Evolutionary conservation across 2,113 vertebrate species (phyloP), one percentile per base, ranked within the genome.

Genomic region (Notothenia rossii): DNA sequence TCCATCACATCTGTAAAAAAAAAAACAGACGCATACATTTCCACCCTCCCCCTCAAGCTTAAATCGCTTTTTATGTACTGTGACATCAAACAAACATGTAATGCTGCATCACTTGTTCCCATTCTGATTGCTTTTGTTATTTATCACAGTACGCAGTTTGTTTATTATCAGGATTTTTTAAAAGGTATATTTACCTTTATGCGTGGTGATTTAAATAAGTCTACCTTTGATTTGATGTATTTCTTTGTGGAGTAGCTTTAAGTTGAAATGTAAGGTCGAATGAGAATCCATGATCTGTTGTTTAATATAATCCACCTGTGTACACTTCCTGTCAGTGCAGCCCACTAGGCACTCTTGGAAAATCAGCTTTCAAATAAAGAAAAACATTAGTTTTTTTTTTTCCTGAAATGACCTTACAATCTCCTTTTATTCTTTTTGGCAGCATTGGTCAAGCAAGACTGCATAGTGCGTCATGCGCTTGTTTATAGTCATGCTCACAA

Each of bases 31-130:
- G 25, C 54, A 1, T 65, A n/a, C 3, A 80, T 77, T 68, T 81
- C n/a, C 49, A 72, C 14, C 18, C 18, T 81, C 51, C 29, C 15
- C 55, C 46, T 48, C 50, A 3, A 74, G 72, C 53, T 80, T 46
- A 62, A 40, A 29, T 10, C 54, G 72, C 82, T 85, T 88, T 85
- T 81, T 80, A 60, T 75, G 82, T 36, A 1, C n/a, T 3, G 9
- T 80, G 83, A 91, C 17, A 53, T 90, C 81, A 91, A 89, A 61
- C 18, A 0, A 10, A 15, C 17, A 59, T 75, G 76, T 62, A 71
- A 55, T 62, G 48, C 75, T 40, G 73, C 68, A 75, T 84, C 70
- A 53, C 61, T 78, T 22, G 15, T 72, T 88, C 63, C 29, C 70
- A 45, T 59, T 69, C 5, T 43, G 17, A 50, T 10, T 67, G 45